Base-by-base conservation (phyloP, 2,113 vertebrate genomes). In the Galemys pyrenaicus region DNA sequence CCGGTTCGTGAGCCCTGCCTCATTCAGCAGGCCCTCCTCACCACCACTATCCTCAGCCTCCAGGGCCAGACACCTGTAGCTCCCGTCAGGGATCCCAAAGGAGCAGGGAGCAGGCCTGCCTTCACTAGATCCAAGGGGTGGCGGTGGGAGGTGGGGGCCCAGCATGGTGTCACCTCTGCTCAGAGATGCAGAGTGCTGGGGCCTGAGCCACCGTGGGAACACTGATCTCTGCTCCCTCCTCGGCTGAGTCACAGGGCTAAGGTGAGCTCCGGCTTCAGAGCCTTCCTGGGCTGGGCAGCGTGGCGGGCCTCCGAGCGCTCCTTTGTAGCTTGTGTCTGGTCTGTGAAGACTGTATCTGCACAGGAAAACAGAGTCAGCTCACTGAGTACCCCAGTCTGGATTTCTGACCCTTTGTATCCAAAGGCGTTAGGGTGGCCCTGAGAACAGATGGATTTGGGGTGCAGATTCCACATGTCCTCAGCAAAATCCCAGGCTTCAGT, bases 161-260 rank as follows among this genome's bases (percentile, higher is more conserved):
- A 98, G 97, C 98, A 98, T 98, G 82, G 46, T 79, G 62, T 51
- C 19, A 0, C 1, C 70, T 85, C 22, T 70, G 41, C 44, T 82
- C 1, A 0, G 30, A 0, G 9, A 56, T 56, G 30, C 41, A 19
- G 0, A 0, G 78, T 58, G 46, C 30, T 19, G 39, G 70, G 2
- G 7, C 41, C 41, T 2, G 35, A 37, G 68, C 17, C 35, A 39
- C 19, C 22, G 35, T 62, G 60, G 22, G 24, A 11, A 22, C 44
- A 0, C 44, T 9, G 35, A 37, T 32, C 58, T 56, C 26, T 5
- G 32, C 56, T 83, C 28, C 60, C 89, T 74, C 67, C 26, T 92
- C 44, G 4, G 56, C 28, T 32, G 3, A 30, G 16, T 64, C 65
- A 11, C 90, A 83, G 68, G 37, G 30, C 54, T 22, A 39, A 22